These are phyloP conservation scores for Sceliomorpha sp. DNA, from an alignment of 2,888 invertebrate genomes.

Conservation along the genomic window DNA sequence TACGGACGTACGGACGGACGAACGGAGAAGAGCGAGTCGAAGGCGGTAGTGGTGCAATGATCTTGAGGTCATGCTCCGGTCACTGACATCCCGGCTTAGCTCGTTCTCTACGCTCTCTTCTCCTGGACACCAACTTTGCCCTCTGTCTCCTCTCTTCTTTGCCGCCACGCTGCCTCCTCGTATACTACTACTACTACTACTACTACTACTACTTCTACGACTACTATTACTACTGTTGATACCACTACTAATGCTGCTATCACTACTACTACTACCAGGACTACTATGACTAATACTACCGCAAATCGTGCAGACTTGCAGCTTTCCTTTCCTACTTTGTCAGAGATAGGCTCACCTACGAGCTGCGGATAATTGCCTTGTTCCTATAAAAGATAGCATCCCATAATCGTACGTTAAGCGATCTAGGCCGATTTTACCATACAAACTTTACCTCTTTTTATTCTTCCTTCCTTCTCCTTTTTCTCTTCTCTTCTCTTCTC, in stretches of 20 bases:
- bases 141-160: slow-evolving; percentile 55
- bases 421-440: slow-evolving; percentile 47
- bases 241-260: too few species aligned
- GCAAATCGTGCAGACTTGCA: too few species aligned
- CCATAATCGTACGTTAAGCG: slow-evolving; percentile 54
- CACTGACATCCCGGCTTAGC: slow-evolving; percentile 74
- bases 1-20: slow-evolving; percentile 51
- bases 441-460: slow-evolving; percentile 25
- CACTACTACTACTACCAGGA: too few species aligned
- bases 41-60: slow-evolving; percentile 73
- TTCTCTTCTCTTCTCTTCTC: slow-evolving; percentile 17
- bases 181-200: slow-evolving; percentile 20
- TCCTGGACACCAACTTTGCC: slow-evolving; percentile 60
- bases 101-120: slow-evolving; percentile 61
- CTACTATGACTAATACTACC: too few species aligned
- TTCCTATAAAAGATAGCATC: slow-evolving; percentile 55
- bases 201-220: slow-evolving; percentile 5
- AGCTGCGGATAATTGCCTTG: slow-evolving; percentile 52
- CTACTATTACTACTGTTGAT: background rate
- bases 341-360: slow-evolving; percentile 52
- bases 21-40: slow-evolving; percentile 59
- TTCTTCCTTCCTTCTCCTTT: slow-evolving; percentile 19
- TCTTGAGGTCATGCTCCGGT: slow-evolving; percentile 77
- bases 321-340: slow-evolving; percentile 54
- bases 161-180: slow-evolving; percentile 17